Base-by-base conservation (phyloP, 2,797 vertebrate genomes). In the Spea hammondii region DNA sequence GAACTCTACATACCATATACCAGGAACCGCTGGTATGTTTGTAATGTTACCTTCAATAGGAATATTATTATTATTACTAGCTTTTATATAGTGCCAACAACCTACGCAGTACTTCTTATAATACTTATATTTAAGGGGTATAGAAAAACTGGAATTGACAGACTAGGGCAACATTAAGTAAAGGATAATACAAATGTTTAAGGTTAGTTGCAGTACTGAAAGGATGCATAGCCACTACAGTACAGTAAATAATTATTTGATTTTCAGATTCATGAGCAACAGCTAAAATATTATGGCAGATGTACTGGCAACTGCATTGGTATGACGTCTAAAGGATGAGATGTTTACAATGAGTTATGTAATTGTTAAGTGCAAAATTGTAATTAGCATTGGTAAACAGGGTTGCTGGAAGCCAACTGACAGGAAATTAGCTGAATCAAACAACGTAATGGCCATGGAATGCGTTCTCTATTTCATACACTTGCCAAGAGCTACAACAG, bases 321-420 rank as follows among this genome's bases (percentile, higher is more conserved):
- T 60, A n/a, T 70, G 72, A 79, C 65, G n/a, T 70, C 65, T 65
- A 47, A 55, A 14, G 12, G 12, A 74, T 68, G 55, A 8, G 44
- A 74, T 79, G 72, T 75, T 79, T 79, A 70, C 78, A 70, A 48
- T 74, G 72, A 74, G 32, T 74, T 74, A 79, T 74, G 51, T 69
- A 79, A 59, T 75, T 79, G 50, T 70, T 50, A 70, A 53, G 48
- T 70, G 71, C 66, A 54, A 64, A 75, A 75, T 50, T 75, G 78
- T 79, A 79, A 79, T 79, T 74, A 79, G 78, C 60, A 32, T 50
- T 69, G 32, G 66, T 69, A 69, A 74, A 74, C 65, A 74, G 49
- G 49, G 72, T 46, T 55, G 66, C 67, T 79, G 66, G 66, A 79
- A 74, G 78, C 57, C 67, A 32, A 12, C 55, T 44, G 72, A 72